A percentile compares a stretch with the other conserved stretches of the same genome.
phyloP scores from a whole-genome alignment of 2,113 vertebrate genomes.

The Centropus bengalensis region DNA sequence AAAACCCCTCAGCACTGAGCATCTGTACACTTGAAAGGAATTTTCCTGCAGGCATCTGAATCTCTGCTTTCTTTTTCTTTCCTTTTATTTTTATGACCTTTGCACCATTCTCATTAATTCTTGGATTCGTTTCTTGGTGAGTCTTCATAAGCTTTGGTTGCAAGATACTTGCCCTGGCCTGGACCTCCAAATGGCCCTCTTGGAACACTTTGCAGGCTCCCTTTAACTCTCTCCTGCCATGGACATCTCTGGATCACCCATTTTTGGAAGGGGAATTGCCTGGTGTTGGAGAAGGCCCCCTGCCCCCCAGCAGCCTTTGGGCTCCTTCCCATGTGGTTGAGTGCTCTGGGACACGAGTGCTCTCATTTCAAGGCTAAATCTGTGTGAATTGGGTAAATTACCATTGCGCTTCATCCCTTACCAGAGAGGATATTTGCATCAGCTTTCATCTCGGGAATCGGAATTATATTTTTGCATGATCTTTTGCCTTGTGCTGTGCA shows the following conservation, averaged over 20 bases:
- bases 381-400: background rate
- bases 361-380: background rate
- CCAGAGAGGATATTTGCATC: background rate
- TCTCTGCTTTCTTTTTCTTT: background rate
- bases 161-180: background rate
- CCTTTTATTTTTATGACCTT: background rate
- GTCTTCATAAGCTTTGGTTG: background rate
- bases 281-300: background rate
- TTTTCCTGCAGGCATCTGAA: background rate
- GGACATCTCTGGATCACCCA: background rate
- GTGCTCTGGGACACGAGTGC: background rate
- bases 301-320: background rate
- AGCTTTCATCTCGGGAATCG: background rate
- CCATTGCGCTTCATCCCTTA: background rate
- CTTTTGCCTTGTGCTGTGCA: background rate
- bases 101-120: background rate
- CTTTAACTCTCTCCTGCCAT: background rate
- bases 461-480: background rate
- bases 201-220: background rate
- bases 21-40: slow-evolving; percentile 1
- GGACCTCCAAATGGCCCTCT: background rate
- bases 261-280: background rate
- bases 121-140: background rate
- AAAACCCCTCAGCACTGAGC: background rate
- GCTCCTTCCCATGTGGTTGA: background rate